Conservation (phyloP, 2,113 vertebrate species). For the Geococcyx californianus region DNA sequence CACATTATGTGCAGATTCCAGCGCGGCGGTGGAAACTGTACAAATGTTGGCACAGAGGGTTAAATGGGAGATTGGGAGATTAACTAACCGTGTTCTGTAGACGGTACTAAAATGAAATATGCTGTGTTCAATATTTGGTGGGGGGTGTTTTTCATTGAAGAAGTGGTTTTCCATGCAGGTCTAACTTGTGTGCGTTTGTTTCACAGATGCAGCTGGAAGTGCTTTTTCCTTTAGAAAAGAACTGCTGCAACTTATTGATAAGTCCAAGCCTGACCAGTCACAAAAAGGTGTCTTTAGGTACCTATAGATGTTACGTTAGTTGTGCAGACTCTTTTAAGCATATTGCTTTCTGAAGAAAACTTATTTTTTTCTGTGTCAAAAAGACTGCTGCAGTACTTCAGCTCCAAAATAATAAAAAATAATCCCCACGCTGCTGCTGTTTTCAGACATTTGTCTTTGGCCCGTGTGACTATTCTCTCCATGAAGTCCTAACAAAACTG, state of each 20-base stretch:
- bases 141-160: background rate
- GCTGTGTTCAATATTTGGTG: background rate
- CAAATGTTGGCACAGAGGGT: conserved; percentile 17
- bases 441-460: conserved; percentile 1
- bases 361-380: background rate
- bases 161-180: background rate
- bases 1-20: conserved; percentile 34
- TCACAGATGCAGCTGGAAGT: background rate
- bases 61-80: conserved; percentile 21
- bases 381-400: background rate
- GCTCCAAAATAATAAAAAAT: background rate
- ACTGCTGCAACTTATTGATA: background rate
- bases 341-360: background rate
- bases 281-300: background rate
- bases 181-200: background rate
- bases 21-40: background rate
- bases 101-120: background rate
- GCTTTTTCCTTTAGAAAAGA: background rate
- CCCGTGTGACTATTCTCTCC: background rate
- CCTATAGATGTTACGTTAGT: background rate
- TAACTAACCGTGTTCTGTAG: background rate
- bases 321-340: background rate
- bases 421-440: conserved; percentile 24
- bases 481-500: conserved; percentile 7
- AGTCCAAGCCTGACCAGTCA: background rate